Evolutionary conservation across 2,888 invertebrate species (phyloP), one percentile per base, ranked within the genome.

Genomic region (Standfussiana lucernea): DNA sequence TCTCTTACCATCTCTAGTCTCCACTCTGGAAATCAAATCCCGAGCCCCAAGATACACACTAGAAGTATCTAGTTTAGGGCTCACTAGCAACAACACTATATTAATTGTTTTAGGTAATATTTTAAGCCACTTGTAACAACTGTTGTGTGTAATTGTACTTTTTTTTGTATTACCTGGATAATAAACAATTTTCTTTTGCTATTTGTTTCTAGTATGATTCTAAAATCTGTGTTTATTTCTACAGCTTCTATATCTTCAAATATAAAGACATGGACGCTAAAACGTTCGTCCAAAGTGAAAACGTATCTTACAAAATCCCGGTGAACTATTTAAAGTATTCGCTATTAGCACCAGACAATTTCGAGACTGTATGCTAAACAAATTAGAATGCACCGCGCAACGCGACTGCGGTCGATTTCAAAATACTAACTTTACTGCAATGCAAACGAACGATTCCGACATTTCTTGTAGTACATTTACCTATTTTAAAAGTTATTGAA

Each of bases 321-420:
- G 61, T 72, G 69, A 72, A 77, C 56, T 70, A 77, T 77, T 82
- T 73, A 32, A 72, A 81, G 77, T 67, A 77, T 80, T 77, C 65
- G 32, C 70, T 72, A 45, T 76, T 45, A 81, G 40, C 77, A 67
- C 47, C 53, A 67, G 70, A 81, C 67, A 64, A 67, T 73, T 85
- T 74, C 45, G 71, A 77, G 85, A 35, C 47, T 56, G 70, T 71
- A 47, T 45, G 77, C 35, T 77, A 77, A 77, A 73, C 59, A 73
- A 77, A 82, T 85, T 82, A 77, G 85, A 76, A 77, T 83, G 83
- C 83, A 77, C 61, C 72, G 59, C 32, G 77, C 70, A 73, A 73
- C 67, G 61, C n/a, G 53, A 71, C 15, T 59, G 24, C 70, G 32
- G 71, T 73, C 53, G 47, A 64, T 83, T 85, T 85, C 77, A 61